A percentile compares a stretch with the other conserved stretches of the same genome.
Conservation (phyloP, 2,113 vertebrate species). For the Lophochroa leadbeateri region DNA sequence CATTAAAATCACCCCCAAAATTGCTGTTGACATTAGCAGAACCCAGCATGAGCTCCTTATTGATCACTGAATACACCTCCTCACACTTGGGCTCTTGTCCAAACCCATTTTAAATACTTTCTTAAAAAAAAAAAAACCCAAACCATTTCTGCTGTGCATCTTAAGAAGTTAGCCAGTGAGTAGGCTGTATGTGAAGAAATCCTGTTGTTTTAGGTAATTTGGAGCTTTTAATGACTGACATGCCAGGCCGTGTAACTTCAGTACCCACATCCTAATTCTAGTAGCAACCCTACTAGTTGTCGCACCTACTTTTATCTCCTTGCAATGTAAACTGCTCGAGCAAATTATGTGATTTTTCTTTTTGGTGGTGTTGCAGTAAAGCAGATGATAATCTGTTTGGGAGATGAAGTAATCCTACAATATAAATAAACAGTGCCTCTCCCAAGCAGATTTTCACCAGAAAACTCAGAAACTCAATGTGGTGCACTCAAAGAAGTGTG, state of each 20-base stretch:
- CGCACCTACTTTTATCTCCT: background rate
- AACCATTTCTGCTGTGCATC: background rate
- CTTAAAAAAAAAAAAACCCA: background rate
- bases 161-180: background rate
- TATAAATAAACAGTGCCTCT: background rate
- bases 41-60: background rate
- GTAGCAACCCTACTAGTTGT: background rate
- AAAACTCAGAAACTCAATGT: background rate
- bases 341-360: background rate
- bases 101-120: background rate
- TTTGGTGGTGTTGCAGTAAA: background rate
- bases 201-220: background rate
- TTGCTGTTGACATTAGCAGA: background rate
- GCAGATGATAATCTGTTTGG: background rate
- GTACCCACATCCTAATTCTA: background rate
- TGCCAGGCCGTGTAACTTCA: background rate
- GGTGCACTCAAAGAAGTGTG: fast-evolving
- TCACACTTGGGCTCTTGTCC: fast-evolving
- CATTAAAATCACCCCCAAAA: background rate
- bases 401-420: background rate
- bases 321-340: background rate
- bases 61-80: background rate
- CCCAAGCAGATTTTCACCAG: background rate
- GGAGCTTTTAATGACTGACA: background rate
- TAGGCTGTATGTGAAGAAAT: background rate